Evolutionary conservation across 37 sponge, comb jelly and placozoan genomes (phyloP).

Genomic region (Geodia barretti): DNA sequence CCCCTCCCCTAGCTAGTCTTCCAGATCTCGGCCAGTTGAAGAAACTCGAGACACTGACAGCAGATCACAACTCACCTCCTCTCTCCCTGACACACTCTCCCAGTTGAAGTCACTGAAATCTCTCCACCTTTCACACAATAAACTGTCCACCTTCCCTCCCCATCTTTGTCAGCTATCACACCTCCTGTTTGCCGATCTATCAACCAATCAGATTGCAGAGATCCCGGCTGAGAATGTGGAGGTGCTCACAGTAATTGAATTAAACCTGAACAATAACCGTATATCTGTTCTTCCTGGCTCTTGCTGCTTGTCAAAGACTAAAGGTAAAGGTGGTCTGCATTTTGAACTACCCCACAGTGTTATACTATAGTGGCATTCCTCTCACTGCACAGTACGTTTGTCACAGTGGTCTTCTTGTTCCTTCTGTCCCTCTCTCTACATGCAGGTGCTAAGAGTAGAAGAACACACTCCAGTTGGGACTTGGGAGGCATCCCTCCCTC

Average conservation of each 20-base stretch:
- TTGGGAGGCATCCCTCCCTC: slow-evolving; percentile 55
- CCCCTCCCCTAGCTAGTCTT: no score
- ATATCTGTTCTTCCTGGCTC: slow-evolving; percentile 51
- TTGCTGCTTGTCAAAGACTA: slow-evolving; percentile 63
- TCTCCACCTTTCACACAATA: slow-evolving; percentile 54
- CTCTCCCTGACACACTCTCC: slow-evolving; percentile 45
- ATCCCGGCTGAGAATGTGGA: slow-evolving; percentile 53
- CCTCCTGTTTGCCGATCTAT: slow-evolving; percentile 64
- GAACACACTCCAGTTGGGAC: slow-evolving; percentile 65
- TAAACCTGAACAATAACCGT: slow-evolving; percentile 74
- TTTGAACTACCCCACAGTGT: no score
- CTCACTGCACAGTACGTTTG: no score
- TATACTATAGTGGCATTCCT: no score
- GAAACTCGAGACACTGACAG: no score
- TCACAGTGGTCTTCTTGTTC: no score
- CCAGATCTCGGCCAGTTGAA: no score
- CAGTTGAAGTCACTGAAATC: slow-evolving; percentile 62
- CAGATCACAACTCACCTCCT: no score
- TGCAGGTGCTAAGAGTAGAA: slow-evolving; percentile 65
- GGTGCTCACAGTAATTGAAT: slow-evolving; percentile 61
- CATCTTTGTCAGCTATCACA: slow-evolving; percentile 55
- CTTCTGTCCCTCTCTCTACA: background rate
- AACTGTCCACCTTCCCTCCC: slow-evolving; percentile 50
- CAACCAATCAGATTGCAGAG: slow-evolving; percentile 47
- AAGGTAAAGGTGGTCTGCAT: no score